Evolutionary conservation across 1,140 invertebrate genomes (phyloP).

Genomic region (Drosophila lacertosa): DNA sequence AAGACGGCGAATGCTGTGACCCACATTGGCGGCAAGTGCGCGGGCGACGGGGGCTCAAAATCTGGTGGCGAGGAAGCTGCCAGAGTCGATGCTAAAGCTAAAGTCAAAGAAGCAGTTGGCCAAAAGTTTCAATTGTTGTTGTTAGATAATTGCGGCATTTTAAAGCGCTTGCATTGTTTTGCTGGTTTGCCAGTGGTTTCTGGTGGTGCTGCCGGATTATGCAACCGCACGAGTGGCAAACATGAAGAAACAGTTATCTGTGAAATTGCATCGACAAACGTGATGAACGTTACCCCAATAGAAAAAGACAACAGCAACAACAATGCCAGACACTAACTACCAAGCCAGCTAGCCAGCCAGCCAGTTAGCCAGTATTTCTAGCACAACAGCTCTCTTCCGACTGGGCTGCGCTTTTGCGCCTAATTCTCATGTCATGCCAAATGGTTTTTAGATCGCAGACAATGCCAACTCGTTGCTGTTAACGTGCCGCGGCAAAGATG

Average conservation of each 20-base stretch:
- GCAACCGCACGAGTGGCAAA: slow-evolving; percentile 68
- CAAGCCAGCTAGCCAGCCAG: background rate
- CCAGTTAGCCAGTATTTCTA: slow-evolving; percentile 48
- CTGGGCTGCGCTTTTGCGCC: slow-evolving; percentile 66
- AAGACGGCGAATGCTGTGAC: slow-evolving; percentile 45
- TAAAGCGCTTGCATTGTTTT: slow-evolving; percentile 74
- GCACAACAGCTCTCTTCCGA: slow-evolving; percentile 73
- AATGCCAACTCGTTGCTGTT: slow-evolving; percentile 44
- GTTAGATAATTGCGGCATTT: slow-evolving; percentile 77
- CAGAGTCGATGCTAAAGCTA: background rate
- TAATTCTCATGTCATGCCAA: slow-evolving; percentile 77
- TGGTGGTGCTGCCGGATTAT: slow-evolving; percentile 59
- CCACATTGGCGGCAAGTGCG: slow-evolving; percentile 32
- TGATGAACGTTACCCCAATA: slow-evolving; percentile 81
- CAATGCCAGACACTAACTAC: background rate
- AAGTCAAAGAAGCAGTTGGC: slow-evolving; percentile 37
- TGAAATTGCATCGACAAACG: slow-evolving; percentile 81
- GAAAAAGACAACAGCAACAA: slow-evolving; percentile 27
- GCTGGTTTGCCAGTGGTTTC: background rate
- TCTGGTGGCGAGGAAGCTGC: slow-evolving; percentile 8
- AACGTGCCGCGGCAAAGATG: slow-evolving; percentile 39
- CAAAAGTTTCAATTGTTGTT: slow-evolving; percentile 50
- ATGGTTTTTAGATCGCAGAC: slow-evolving; percentile 44
- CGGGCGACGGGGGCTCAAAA: background rate
- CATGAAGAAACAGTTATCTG: slow-evolving; percentile 80